Base-by-base conservation (phyloP, 1,140 invertebrate species). In the Anoplolepis gracilipes region DNA sequence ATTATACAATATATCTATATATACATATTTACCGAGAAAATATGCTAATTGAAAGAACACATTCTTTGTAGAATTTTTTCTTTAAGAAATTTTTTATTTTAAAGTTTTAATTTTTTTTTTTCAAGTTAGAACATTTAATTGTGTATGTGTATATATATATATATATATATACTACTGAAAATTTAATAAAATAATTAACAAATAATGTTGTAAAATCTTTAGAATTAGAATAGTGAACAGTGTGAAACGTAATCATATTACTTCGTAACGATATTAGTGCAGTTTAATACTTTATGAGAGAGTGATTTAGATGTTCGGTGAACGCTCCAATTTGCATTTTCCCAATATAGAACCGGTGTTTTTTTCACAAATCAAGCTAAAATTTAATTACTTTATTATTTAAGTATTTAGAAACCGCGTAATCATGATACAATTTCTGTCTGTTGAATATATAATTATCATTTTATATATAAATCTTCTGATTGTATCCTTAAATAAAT, bases 301-400 rank as follows among this genome's bases (percentile, higher is more conserved):
- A 79, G 16, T 16, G 22, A 2, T 53, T 61, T 64, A 13, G 11
- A 65, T 16, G 2, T 19, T 49, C 13, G 8, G 28, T 16, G 6
- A 64, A 49, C 16, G n/a, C 4, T 4, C n/a, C 46, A 64, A 28
- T 67, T 78, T 4, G 3, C 2, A 39, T 67, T 36, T 79, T 65
- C 77, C 22, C 22, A 10, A 69, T 57, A 79, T 79, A 79, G 36
- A 36, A 49, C 7, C 59, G 6, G 13, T 11, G 16, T 28, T 69
- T 4, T n/a, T 16, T 22, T 10, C 10, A 28, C 30, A 10, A 4
- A 39, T 69, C 16, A 22, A 55, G 46, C 11, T 79, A 7, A 64
- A 77, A 67, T 69, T 79, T 57, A 69, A 69, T 5, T 69, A 39
- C 28, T 69, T 67, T 53, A 65, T 36, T 7, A n/a, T n/a, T 42